phyloP scores from a whole-genome alignment of 53 echinoderm and acorn worm genomes.

The Stichopus horrens region DNA sequence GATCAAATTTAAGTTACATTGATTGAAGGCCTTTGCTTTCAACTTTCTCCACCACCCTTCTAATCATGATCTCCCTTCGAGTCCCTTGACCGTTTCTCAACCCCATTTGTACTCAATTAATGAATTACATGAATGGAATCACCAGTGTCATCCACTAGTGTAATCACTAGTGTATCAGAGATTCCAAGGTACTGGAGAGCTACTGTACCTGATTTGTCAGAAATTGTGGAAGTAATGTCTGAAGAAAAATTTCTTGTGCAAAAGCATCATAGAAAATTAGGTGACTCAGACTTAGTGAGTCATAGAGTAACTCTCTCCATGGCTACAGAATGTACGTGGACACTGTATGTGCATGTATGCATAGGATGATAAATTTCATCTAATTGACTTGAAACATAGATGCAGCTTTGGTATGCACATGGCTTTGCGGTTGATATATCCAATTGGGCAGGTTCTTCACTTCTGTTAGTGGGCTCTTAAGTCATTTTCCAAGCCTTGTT shows the following conservation, averaged over 20 bases:
- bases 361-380: neutral
- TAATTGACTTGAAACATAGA: neutral
- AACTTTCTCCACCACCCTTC: too few species aligned
- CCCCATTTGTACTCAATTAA: too few species aligned
- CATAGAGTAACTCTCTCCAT: neutral
- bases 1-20: too few species aligned
- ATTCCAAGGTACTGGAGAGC: too few species aligned
- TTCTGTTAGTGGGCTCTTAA: neutral
- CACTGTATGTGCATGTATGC: neutral
- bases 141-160: too few species aligned
- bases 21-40: too few species aligned
- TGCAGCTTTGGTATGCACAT: neutral
- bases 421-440: neutral
- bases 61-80: too few species aligned
- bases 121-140: too few species aligned
- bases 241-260: neutral
- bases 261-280: neutral
- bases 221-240: too few species aligned
- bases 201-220: too few species aligned
- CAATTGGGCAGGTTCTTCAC: neutral
- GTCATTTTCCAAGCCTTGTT: neutral
- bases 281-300: neutral
- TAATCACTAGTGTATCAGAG: too few species aligned
- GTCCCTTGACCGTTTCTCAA: too few species aligned
- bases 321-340: neutral